phyloP scores from a whole-genome alignment of 2,113 vertebrate species.

The Lutjanus erythropterus region DNA sequence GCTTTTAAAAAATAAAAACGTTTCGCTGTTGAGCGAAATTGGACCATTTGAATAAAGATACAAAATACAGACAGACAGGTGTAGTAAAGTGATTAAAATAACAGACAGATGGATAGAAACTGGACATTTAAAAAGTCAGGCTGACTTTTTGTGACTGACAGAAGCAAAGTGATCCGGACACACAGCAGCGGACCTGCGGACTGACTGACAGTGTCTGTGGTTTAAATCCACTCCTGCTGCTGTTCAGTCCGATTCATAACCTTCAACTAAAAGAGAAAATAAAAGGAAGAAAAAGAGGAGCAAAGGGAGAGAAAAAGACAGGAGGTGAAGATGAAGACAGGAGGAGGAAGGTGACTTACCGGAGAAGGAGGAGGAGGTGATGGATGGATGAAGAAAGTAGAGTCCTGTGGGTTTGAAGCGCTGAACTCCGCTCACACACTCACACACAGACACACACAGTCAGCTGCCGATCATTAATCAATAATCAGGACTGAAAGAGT shows the following conservation, averaged over 20 bases:
- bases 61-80: not conserved
- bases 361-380: slow-evolving; percentile 34
- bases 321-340: not conserved
- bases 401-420: slow-evolving; percentile 53
- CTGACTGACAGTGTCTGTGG: not conserved
- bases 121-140: not conserved
- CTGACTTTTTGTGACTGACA: not conserved
- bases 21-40: too few species aligned
- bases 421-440: slow-evolving; percentile 47
- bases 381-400: slow-evolving; percentile 67
- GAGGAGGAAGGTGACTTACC: slow-evolving; percentile 67
- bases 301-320: not conserved
- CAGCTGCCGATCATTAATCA: slow-evolving; percentile 19
- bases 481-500: not conserved
- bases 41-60: not conserved
- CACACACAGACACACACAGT: slow-evolving; percentile 5
- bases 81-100: not conserved
- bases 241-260: slow-evolving; percentile 3
- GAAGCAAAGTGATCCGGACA: slow-evolving; percentile 9
- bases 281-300: not conserved
- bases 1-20: too few species aligned
- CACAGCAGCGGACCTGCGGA: not conserved
- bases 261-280: slow-evolving; percentile 5
- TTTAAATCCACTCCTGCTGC: not conserved
- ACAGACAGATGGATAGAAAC: not conserved